phyloP scores from a whole-genome alignment of 2,888 invertebrate genomes.

The Meteorus colon region DNA sequence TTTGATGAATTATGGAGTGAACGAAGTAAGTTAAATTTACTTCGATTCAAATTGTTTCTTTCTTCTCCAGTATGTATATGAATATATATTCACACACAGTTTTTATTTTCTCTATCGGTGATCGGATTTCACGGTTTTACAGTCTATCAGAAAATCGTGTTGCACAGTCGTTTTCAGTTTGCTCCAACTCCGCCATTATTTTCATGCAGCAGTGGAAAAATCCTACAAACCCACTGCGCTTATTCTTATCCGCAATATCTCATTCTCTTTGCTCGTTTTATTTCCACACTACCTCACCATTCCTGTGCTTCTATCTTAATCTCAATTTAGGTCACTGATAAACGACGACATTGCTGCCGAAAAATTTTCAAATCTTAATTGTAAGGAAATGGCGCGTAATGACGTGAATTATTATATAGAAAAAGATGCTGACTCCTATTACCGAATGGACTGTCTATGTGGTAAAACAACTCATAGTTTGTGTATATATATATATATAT shows the following conservation, averaged over 20 bases:
- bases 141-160: background rate
- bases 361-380: slow-evolving; percentile 66
- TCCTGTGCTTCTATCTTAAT: background rate
- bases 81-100: background rate
- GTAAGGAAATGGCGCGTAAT: slow-evolving; percentile 67
- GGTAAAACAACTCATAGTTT: slow-evolving; percentile 7
- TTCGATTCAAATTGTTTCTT: too few relatives aligned
- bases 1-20: too few relatives aligned
- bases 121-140: background rate
- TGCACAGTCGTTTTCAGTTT: background rate
- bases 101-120: background rate
- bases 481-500: background rate
- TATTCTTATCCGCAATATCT: slow-evolving; percentile 7
- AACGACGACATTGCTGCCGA: slow-evolving; percentile 45
- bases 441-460: slow-evolving; percentile 46
- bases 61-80: background rate
- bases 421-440: slow-evolving; percentile 71
- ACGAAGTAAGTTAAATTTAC: too few relatives aligned
- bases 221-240: background rate
- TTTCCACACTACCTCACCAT: background rate
- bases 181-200: background rate
- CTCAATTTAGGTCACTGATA: slow-evolving; percentile 47
- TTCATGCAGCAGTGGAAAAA: background rate
- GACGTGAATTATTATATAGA: slow-evolving; percentile 67
- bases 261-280: background rate